A percentile compares a stretch with the other conserved stretches of the same genome.
These are phyloP conservation scores for Bicyclus anynana DNA, from an alignment of 1,140 invertebrate genomes.

Conservation along the genomic window DNA sequence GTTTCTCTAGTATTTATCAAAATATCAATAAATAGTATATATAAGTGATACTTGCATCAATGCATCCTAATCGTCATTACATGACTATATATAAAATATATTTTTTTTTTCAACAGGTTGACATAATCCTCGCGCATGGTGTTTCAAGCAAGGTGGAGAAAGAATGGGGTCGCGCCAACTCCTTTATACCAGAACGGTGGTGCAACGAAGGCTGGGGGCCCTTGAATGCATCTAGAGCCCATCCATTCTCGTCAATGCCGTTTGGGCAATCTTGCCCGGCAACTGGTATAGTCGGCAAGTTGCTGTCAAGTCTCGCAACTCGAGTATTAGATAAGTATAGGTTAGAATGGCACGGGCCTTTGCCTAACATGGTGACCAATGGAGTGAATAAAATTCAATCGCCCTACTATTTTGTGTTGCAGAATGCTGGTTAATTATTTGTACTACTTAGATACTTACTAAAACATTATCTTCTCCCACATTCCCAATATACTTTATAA, in stretches of 20 bases:
- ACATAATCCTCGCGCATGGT: slow-evolving; percentile 64
- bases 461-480: no score
- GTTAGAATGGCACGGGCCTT: slow-evolving; percentile 63
- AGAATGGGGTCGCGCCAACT: slow-evolving; percentile 55
- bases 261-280: slow-evolving; percentile 58
- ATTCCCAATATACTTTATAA: no score
- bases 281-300: slow-evolving; percentile 37
- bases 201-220: slow-evolving; percentile 53
- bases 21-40: no score
- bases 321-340: slow-evolving; percentile 54
- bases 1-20: no score
- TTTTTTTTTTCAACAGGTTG: slow-evolving; percentile 47
- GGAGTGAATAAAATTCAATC: slow-evolving; percentile 57
- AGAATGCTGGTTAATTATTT: slow-evolving; percentile 45
- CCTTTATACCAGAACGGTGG: slow-evolving; percentile 65
- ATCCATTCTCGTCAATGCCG: slow-evolving; percentile 49
- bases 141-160: slow-evolving; percentile 56
- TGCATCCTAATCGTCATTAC: no score
- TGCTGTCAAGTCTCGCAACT: slow-evolving; percentile 41
- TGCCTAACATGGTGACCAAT: slow-evolving; percentile 38
- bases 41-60: no score
- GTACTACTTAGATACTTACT: no score
- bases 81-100: no score
- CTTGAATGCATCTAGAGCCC: slow-evolving; percentile 45
- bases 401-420: slow-evolving; percentile 63